Base-by-base conservation (phyloP, 2,113 vertebrate genomes). In the Leuciscus idus region DNA sequence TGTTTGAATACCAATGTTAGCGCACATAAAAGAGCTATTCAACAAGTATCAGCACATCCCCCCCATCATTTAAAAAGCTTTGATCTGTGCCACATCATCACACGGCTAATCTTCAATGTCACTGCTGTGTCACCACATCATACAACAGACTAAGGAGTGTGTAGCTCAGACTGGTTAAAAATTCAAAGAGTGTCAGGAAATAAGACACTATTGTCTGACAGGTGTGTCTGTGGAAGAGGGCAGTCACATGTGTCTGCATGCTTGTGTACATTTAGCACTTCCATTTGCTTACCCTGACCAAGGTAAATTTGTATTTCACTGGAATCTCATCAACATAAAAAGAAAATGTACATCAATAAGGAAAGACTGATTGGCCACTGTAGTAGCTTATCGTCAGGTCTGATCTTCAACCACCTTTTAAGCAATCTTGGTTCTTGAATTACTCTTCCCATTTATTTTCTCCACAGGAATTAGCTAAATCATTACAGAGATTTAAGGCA, bases 1-100 rank as follows among this genome's bases (percentile, higher is more conserved):
- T 81, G 87, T 84, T 85, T 84, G 89, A 88, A 90, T 90, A 88
- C 87, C 85, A 90, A 87, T 88, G 85, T 88, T 87, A 74, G 81
- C 30, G 5, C 89, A 87, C 70, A 88, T 88, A 88, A 90, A 90
- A 90, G 89, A 86, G 75, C 89, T 85, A 88, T 90, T 90, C 83
- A 90, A 84, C 61, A 26, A 84, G 87, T 77, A 55, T 78, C 30
- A 84, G 75, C 87, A 90, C 89, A 76, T 64, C 83, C 89, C 68
- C 84, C 84, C 83, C 59, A 76, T 79, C 81, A 84, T 83, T 87
- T 87, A 83, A 78, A 50, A 66, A 70, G 83, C 87, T 90, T 89
- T 90, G 87, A 88, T 90, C 87, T 90, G 75, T n/a, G 50, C 68
- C 72, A 84, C 86, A 84, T 87, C 74, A 62, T 59, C 46, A 86